Conservation (phyloP, 2,888 invertebrate species). For the Drosophila paramelanica region DNA sequence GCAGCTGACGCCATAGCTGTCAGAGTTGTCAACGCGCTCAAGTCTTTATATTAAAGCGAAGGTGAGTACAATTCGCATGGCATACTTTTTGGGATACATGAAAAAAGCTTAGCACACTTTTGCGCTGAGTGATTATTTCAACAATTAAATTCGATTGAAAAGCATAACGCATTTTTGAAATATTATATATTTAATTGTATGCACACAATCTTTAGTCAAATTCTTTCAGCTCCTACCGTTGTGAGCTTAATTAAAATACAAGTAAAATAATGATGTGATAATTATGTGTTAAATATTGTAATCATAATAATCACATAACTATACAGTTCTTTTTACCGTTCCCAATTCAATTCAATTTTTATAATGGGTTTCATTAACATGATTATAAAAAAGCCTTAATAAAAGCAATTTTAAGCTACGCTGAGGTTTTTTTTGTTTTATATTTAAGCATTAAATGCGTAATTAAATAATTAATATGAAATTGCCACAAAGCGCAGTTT, state of each 20-base stretch:
- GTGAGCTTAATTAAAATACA: no score
- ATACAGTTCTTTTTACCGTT: no score
- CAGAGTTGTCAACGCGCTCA: conserved; percentile 37
- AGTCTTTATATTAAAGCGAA: conserved; percentile 13
- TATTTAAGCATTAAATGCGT: conserved; percentile 25
- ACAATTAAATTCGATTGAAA: background rate
- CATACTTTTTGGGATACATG: conserved; percentile 30
- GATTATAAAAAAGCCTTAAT: background rate
- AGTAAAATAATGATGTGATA: no score
- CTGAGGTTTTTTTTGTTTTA: conserved; percentile 1
- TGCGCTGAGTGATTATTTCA: conserved; percentile 2
- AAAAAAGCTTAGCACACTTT: conserved; percentile 33
- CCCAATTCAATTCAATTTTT: no score
- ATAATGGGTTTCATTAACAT: background rate
- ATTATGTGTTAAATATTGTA: no score
- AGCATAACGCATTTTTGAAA: no score
- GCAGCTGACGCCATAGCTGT: conserved; percentile 24
- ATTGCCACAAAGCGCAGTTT: conserved; percentile 42
- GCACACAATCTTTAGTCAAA: no score
- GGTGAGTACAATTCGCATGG: conserved; percentile 31
- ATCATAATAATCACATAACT: no score
- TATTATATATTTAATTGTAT: no score
- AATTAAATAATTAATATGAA: conserved; percentile 56
- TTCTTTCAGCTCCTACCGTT: no score
- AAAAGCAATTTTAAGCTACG: background rate